Percentiles rank a stretch among this genome's conserved stretches.
phyloP scores from a whole-genome alignment of 2,797 vertebrate genomes.

The Microctenopoma stevenorrisi region DNA sequence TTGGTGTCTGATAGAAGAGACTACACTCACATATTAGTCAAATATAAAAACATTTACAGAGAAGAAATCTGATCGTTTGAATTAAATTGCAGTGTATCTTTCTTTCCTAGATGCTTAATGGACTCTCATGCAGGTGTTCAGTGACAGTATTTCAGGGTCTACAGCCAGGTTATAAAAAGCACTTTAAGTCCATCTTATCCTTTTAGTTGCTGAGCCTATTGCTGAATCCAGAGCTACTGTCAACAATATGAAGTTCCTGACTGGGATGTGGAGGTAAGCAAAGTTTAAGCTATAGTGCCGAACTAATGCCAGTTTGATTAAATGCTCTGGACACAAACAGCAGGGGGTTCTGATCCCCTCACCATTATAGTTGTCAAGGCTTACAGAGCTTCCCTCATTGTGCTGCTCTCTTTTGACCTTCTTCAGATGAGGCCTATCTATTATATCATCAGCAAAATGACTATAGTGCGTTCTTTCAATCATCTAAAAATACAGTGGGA shows the following conservation, averaged over 20 bases:
- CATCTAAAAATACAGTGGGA: constrained; percentile 23
- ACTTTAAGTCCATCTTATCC: constrained; percentile 80
- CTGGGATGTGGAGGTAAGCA: constrained; percentile 78
- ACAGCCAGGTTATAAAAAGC: constrained; percentile 76
- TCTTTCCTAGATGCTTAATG: background rate
- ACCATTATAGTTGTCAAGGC: constrained; percentile 52
- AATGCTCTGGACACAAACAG: constrained; percentile 78
- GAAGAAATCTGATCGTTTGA: constrained; percentile 15
- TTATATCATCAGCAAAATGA: constrained; percentile 46
- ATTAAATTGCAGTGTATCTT: constrained; percentile 25
- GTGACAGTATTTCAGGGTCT: constrained; percentile 53
- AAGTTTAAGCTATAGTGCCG: constrained; percentile 76
- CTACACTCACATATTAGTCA: background rate
- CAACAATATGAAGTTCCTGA: constrained; percentile 75
- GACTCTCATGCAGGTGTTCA: constrained; percentile 48
- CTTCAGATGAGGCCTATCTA: constrained; percentile 41
- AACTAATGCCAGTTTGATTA: constrained; percentile 84
- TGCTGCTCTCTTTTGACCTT: constrained; percentile 52
- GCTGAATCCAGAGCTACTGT: constrained; percentile 71
- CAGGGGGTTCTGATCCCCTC: constrained; percentile 74
- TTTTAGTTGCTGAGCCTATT: constrained; percentile 82
- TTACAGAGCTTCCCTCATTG: constrained; percentile 54
- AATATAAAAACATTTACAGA: background rate
- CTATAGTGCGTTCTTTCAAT: background rate
- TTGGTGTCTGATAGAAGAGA: background rate